These are phyloP conservation scores for Clarias gariepinus DNA, from an alignment of 2,113 vertebrate species.

Conservation along the genomic window DNA sequence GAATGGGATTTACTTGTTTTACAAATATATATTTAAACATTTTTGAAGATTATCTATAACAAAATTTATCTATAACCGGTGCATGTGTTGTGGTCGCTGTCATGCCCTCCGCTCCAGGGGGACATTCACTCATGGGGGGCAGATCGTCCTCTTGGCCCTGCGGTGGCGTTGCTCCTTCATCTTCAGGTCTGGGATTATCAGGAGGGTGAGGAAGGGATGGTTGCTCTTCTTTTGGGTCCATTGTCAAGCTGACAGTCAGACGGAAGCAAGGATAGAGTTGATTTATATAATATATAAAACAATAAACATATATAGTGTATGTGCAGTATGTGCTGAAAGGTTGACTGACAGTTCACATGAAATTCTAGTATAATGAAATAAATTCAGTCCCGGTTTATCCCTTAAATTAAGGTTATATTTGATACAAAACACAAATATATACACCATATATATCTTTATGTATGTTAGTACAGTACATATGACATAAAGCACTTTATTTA, in stretches of 20 bases:
- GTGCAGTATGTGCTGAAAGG: background rate
- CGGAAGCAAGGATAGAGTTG: background rate
- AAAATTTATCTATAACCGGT: background rate
- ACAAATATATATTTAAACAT: too few relatives aligned
- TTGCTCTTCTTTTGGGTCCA: constrained; percentile 52
- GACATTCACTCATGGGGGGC: constrained; percentile 56
- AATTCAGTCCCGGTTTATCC: background rate
- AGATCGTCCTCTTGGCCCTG: constrained; percentile 21
- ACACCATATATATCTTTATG: too few relatives aligned
- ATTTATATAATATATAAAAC: too few relatives aligned
- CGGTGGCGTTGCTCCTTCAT: constrained; percentile 36
- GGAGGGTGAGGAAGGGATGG: constrained; percentile 44
- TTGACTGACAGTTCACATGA: background rate
- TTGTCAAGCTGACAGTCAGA: constrained; percentile 24
- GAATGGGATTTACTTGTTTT: too few relatives aligned
- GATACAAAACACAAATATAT: too few relatives aligned
- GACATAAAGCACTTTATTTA: too few relatives aligned
- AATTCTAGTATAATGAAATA: too few relatives aligned
- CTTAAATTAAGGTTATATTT: background rate
- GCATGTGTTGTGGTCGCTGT: constrained; percentile 59
- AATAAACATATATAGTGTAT: too few relatives aligned
- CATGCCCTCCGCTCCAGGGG: constrained; percentile 59
- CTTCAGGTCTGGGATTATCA: constrained; percentile 37
- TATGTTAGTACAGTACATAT: too few relatives aligned
- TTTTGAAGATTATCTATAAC: too few relatives aligned